Base-by-base conservation (phyloP, 2,888 invertebrate genomes). In the Tiliacea citrago region DNA sequence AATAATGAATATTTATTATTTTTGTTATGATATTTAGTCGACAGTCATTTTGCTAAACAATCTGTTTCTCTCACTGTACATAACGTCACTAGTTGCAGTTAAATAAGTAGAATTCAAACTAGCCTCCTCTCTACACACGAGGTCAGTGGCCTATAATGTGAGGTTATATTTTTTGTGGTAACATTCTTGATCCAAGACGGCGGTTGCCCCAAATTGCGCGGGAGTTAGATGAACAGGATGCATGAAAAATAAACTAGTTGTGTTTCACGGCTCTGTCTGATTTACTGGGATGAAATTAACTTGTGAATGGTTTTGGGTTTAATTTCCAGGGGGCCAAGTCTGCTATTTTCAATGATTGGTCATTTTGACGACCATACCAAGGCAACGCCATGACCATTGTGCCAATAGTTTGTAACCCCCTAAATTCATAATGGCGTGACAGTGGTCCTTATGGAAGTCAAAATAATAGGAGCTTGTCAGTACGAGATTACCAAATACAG, bases 131-230 rank as follows among this genome's bases (percentile, higher is more conserved):
- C 47, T 49, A 55, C 55, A 57, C 47, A 24, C 42, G 66, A 71
- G 86, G 73, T 83, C 81, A 69, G 16, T 42, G 81, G 21, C 71
- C 84, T 77, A 77, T 73, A 75, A 85, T 84, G 79, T 39, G 62
- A 78, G 83, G 73, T 69, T 69, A 73, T 85, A 82, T 86, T 84
- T 84, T 75, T 77, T 80, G 86, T 83, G 81, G 84, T 63, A 83
- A 81, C 84, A 86, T 83, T 83, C 62, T 79, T 47, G 29, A 47
- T 65, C 42, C 71, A 80, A 80, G 76, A 84, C 86, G 86, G 84
- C 83, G 39, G n/a, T 12, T 55, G 72, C 12, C 35, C 63, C 68
- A 83, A 80, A 84, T 84, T 83, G 73, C 86, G 79, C 83, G 74
- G 76, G 73, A 83, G 51, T 66, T 68, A 70, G 55, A n/a, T 42